phyloP scores from a whole-genome alignment of 2,113 vertebrate genomes.

The Petroica traversi region DNA sequence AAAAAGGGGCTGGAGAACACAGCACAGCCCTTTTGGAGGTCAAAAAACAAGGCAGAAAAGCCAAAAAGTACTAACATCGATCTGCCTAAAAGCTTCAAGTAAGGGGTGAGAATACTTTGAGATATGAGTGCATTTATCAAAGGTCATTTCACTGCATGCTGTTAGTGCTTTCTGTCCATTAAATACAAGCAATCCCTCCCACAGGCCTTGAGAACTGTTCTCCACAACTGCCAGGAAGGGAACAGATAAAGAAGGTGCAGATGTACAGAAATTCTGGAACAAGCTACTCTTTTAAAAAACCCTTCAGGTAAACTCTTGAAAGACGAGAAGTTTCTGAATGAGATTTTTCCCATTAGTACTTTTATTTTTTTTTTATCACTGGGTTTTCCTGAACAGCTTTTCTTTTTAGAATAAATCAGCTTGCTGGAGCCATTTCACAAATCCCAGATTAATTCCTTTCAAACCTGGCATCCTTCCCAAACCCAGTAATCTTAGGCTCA shows the following conservation, averaged over 20 bases:
- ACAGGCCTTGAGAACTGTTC: background rate
- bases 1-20: background rate
- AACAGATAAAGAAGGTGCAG: background rate
- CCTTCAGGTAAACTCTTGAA: background rate
- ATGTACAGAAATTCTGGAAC: background rate
- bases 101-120: background rate
- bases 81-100: background rate
- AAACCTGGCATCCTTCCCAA: conserved; percentile 21
- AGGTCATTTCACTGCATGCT: background rate
- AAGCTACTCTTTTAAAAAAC: background rate
- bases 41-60: background rate
- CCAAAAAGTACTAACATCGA: background rate
- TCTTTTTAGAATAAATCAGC: conserved; percentile 30
- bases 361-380: background rate
- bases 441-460: conserved; percentile 59
- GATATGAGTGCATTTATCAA: background rate
- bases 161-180: background rate
- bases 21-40: background rate
- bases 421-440: conserved; percentile 38
- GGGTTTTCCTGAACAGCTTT: conserved; percentile 18
- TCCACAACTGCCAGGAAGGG: fast-evolving
- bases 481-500: conserved; percentile 8
- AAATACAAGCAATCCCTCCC: background rate
- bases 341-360: background rate
- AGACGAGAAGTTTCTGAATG: background rate